A percentile compares a stretch with the other conserved stretches of the same genome.
phyloP scores from a whole-genome alignment of 2,888 invertebrate genomes.

The Pseudoips prasinana region DNA sequence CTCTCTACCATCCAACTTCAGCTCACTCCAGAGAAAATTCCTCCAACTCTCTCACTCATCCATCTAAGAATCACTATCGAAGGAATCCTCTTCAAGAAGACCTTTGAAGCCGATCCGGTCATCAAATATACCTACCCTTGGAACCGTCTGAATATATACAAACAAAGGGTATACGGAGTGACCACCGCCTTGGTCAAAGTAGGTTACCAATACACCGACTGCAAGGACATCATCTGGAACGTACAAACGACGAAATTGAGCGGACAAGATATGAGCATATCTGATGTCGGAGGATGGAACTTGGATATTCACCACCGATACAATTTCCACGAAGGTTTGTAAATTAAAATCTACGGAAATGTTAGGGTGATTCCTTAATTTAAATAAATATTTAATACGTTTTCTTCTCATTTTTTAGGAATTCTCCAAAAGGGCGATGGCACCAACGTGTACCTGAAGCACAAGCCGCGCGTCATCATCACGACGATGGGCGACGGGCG shows the following conservation, averaged over 20 bases:
- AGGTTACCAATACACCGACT: slow-evolving; percentile 97
- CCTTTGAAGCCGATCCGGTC: slow-evolving; percentile 97
- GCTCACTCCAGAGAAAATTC: slow-evolving; percentile 92
- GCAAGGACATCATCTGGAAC: slow-evolving; percentile 97
- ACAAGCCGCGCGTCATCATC: slow-evolving; percentile 94
- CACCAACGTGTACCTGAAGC: slow-evolving; percentile 95
- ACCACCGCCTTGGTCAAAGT: slow-evolving; percentile 97
- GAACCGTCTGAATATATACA: slow-evolving; percentile 97
- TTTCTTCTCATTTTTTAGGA: slow-evolving; percentile 83
- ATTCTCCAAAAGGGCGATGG: slow-evolving; percentile 99
- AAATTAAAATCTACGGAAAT: no score
- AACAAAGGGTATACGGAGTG: slow-evolving; percentile 97
- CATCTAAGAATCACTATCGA: slow-evolving; percentile 96
- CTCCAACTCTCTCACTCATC: slow-evolving; percentile 91
- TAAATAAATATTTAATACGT: not conserved
- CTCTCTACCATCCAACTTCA: slow-evolving; percentile 95
- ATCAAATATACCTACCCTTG: slow-evolving; percentile 99
- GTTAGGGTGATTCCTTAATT: no score
- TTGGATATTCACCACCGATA: slow-evolving; percentile 98
- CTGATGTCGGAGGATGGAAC: slow-evolving; percentile 99
- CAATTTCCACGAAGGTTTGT: slow-evolving; percentile 96
- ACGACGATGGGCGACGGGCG: slow-evolving; percentile 96
- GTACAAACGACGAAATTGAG: slow-evolving; percentile 96
- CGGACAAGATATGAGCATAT: slow-evolving; percentile 98
- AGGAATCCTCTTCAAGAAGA: slow-evolving; percentile 95